Evolutionary conservation across 2,888 invertebrate species (phyloP).

Genomic region (Ctenicera cuprea): DNA sequence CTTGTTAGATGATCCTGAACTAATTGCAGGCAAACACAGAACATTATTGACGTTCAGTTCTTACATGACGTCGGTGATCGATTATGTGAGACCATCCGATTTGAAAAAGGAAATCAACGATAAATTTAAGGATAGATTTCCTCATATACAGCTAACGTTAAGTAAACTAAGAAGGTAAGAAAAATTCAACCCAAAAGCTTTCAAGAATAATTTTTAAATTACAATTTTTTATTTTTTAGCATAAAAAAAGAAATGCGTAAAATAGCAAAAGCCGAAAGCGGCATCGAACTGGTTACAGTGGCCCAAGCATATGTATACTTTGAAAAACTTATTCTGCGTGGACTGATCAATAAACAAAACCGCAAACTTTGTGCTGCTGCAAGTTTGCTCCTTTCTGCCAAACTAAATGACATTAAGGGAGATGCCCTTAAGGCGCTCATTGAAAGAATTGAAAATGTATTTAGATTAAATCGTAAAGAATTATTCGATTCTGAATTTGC

Average conservation of each 20-base stretch:
- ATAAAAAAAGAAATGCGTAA: slow-evolving; percentile 97
- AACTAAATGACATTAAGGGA: slow-evolving; percentile 97
- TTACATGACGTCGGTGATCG: slow-evolving; percentile 96
- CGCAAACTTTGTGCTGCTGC: slow-evolving; percentile 97
- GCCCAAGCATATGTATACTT: slow-evolving; percentile 99
- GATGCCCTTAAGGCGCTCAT: slow-evolving; percentile 89
- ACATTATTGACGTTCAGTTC: slow-evolving; percentile 91
- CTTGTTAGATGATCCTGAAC: slow-evolving; percentile 93
- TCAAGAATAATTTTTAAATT: too few species aligned
- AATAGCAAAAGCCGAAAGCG: slow-evolving; percentile 89
- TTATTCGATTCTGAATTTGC: slow-evolving; percentile 95
- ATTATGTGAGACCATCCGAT: slow-evolving; percentile 96
- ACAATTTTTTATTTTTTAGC: slow-evolving; percentile 75
- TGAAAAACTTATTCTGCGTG: slow-evolving; percentile 94
- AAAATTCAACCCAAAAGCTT: too few species aligned
- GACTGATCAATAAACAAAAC: slow-evolving; percentile 95
- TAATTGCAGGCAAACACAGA: slow-evolving; percentile 92
- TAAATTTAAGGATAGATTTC: slow-evolving; percentile 96
- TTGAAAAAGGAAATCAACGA: slow-evolving; percentile 98
- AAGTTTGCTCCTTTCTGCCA: slow-evolving; percentile 94
- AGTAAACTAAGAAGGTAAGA: slow-evolving; percentile 95
- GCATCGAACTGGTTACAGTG: slow-evolving; percentile 91
- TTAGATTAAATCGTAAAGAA: slow-evolving; percentile 93
- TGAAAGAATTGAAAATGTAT: slow-evolving; percentile 94
- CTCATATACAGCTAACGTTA: slow-evolving; percentile 93